Evolutionary conservation across 2,888 invertebrate genomes (phyloP), one percentile per base, ranked within the genome.

Genomic region (Leptogaster cylindrica): DNA sequence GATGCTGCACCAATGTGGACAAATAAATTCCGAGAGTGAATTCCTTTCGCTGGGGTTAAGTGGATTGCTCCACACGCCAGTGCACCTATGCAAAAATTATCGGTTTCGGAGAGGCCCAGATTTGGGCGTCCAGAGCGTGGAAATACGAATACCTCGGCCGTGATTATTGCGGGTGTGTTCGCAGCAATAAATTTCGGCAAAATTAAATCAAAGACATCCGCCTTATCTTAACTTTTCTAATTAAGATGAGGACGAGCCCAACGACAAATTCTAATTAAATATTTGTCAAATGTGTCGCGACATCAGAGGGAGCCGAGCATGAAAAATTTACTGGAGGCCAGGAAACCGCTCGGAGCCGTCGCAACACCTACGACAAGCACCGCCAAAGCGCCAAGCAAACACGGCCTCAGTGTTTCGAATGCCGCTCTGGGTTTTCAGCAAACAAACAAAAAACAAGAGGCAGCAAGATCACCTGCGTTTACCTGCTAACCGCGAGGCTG

Each of bases 81-180:
- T 20, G 31, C 28, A 55, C 39, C 23, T 55, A 55, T 55, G 55
- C 55, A 55, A 55, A 55, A 55, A 36, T 55, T 55, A 55, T 55
- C 14, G 55, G 55, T 55, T 55, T 55, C 28, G n/a, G 18, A 23
- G 10, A 8, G 12, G 55, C 10, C 12, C 36, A 31, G 55, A 55
- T 55, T 55, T 55, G 12, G 33, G 16, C 5, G 2, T 14, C 12
- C 16, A 16, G 3, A n/a, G 25, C 27, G 5, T 8, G 36, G 8
- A 12, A 5, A 16, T 31, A 7, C 12, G 16, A 39, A 23, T 25
- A 20, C 25, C 10, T 33, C 16, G 3, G 33, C 18, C 52, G 52
- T 14, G 31, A 52, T 52, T 52, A 33, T 12, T 18, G 51, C 23
- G 20, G 25, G 12, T 10, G 7, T 7, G 7, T 16, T 52, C 10